phyloP scores from a whole-genome alignment of 2,888 invertebrate species.

The Meghimatium bilineatum region DNA sequence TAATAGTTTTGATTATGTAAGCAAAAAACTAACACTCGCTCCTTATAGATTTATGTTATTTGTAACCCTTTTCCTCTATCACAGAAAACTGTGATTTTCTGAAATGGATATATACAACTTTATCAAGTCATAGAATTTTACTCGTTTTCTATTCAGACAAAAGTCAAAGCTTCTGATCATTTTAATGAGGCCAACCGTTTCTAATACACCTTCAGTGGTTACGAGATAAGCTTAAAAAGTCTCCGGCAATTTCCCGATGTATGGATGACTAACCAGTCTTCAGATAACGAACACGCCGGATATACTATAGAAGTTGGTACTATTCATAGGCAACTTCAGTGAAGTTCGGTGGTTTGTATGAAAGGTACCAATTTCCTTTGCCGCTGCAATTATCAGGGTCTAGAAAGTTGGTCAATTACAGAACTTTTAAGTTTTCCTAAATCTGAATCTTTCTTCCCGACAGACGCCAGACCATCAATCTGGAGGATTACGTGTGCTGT shows the following conservation, averaged over 20 bases:
- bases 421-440: background rate
- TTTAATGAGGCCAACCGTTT: background rate
- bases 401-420: constrained; percentile 1
- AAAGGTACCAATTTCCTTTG: background rate
- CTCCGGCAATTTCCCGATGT: constrained; percentile 7
- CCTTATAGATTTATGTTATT: too few species aligned
- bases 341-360: background rate
- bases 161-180: background rate
- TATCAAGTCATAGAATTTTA: background rate
- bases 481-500: background rate
- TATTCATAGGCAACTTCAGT: background rate
- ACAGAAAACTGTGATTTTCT: background rate
- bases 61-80: too few species aligned
- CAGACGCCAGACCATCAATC: background rate
- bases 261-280: background rate
- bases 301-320: background rate
- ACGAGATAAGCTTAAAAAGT: background rate
- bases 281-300: background rate
- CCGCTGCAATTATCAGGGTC: background rate
- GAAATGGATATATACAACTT: background rate
- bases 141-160: background rate
- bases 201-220: background rate
- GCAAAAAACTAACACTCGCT: too few species aligned
- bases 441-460: background rate
- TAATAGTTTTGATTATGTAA: too few species aligned